Base-by-base conservation (phyloP, 1,140 invertebrate genomes). In the Nephila pilipes region DNA sequence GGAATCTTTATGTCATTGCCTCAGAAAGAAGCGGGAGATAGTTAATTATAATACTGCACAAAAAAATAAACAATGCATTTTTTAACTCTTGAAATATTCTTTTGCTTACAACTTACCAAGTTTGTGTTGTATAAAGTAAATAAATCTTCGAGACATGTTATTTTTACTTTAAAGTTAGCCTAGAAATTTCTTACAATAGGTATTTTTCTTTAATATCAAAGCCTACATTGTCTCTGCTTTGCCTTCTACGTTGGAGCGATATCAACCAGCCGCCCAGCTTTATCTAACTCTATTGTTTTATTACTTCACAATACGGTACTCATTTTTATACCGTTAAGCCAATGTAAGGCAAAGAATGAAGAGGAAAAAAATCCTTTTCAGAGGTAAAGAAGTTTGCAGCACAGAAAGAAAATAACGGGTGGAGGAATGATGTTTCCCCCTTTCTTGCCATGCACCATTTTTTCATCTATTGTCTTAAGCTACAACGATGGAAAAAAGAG, bases 241-340 rank as follows among this genome's bases (percentile, higher is more conserved):
- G 69, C 69, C 69, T 32, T 75, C 29, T 75, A 75, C 32, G 12
- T 25, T 32, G 29, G 29, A 18, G 25, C 81, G 29, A 60, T 60
- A 87, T 29, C 22, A 29, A 60, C 57, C 29, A 87, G 32, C 55
- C 58, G 85, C 12, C 5, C 46, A 46, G 85, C 55, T 29, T 57
- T 54, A 83, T 83, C 81, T 57, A 20, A 20, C 57, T 55, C 65
- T 25, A 57, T 90, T 90, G 65, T 90, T 79, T 90, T 90, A 90
- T 90, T 90, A 55, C 88, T 80, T 36, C 55, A 38, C 87, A 69
- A 89, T 79, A 75, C 60, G 60, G 63, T 20, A 29, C 75, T 90
- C 88, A 90, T 90, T 90, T 90, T 90, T 90, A 90, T 90, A 65
- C 88, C 88, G 46, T 80, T 79, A 90, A 90, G 69, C 69, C 38